These are phyloP conservation scores for Dromaius novaehollandiae DNA, from an alignment of 2,113 vertebrate species.

Conservation along the genomic window DNA sequence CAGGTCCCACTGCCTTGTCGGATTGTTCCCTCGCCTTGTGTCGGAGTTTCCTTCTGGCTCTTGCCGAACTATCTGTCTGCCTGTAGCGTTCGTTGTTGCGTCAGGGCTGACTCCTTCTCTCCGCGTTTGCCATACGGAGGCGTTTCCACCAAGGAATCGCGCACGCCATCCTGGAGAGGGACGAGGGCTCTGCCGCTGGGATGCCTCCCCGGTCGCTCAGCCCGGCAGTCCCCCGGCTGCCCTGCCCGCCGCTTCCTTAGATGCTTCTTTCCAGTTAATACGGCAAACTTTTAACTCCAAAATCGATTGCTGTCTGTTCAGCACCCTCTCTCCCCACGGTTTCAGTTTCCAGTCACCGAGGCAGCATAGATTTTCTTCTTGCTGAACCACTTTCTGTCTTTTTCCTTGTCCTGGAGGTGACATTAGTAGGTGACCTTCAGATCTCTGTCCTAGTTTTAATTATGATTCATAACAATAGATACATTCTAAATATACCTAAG, in stretches of 20 bases:
- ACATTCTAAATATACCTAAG: neutral
- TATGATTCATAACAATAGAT: neutral
- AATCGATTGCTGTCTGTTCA: neutral
- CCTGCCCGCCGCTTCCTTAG: no score
- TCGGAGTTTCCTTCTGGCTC: neutral
- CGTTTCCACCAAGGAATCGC: neutral
- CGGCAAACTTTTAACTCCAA: neutral
- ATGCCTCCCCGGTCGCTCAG: no score
- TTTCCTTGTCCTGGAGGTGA: neutral
- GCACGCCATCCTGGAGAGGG: neutral
- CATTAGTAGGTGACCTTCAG: neutral
- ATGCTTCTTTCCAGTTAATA: neutral
- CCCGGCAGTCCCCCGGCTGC: neutral
- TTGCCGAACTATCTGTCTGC: neutral
- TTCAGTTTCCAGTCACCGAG: neutral
- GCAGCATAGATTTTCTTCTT: neutral
- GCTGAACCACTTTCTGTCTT: neutral
- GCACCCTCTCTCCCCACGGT: neutral
- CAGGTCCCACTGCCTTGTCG: no score
- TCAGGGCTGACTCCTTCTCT: neutral
- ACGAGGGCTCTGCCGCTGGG: neutral
- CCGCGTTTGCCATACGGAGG: neutral
- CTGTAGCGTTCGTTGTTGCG: neutral
- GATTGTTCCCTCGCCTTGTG: neutral
- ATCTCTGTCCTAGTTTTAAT: neutral